Percentiles rank a stretch among this genome's conserved stretches.
Conservation (phyloP, 2,797 vertebrate species). For the Manis javanica region DNA sequence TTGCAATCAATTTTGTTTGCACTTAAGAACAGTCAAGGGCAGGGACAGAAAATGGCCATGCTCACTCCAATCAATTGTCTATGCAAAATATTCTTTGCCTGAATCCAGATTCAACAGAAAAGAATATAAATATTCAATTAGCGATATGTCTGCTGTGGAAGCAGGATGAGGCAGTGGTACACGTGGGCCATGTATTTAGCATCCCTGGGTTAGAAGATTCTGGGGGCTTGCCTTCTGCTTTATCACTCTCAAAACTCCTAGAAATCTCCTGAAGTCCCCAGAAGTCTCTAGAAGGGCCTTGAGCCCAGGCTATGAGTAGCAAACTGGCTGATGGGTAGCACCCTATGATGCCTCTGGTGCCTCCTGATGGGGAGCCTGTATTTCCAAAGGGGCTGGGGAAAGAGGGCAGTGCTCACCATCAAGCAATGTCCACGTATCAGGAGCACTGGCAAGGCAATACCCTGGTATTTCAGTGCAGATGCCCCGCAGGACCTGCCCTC, state of each 20-base stretch:
- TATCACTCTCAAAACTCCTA: neutral
- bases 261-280: constrained; percentile 19
- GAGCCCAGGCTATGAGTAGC: neutral
- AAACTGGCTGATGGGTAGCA: neutral
- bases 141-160: neutral
- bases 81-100: neutral
- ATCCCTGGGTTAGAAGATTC: neutral
- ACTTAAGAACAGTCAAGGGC: neutral
- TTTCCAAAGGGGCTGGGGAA: neutral
- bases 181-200: neutral
- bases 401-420: neutral
- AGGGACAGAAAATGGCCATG: neutral
- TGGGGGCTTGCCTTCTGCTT: neutral
- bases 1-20: neutral
- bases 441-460: neutral
- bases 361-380: neutral
- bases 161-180: neutral
- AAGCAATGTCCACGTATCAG: neutral
- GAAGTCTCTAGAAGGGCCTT: constrained; percentile 28
- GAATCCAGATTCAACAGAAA: constrained; percentile 12
- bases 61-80: neutral
- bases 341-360: neutral
- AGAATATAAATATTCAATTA: constrained; percentile 34
- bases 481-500: neutral
- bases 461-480: neutral